A percentile compares a stretch with the other conserved stretches of the same genome.
Evolutionary conservation across 2,797 vertebrate genomes (phyloP).

Genomic region (Iguana delicatissima): DNA sequence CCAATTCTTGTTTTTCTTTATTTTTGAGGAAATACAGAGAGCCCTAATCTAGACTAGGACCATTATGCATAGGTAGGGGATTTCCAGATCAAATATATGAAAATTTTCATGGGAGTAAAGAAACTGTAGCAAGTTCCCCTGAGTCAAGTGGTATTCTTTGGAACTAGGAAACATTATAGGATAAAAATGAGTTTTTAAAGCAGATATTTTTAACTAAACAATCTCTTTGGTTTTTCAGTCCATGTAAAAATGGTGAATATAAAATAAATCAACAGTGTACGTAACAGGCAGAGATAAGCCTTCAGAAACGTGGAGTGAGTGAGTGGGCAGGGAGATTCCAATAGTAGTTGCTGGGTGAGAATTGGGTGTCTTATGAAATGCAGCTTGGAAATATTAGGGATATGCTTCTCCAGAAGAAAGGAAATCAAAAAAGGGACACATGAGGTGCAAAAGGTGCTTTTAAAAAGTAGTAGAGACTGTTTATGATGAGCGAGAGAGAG

Average conservation of each 20-base stretch:
- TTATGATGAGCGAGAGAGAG: too few species aligned
- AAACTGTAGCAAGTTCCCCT: too few species aligned
- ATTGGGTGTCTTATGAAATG: neutral
- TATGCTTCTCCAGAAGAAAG: neutral
- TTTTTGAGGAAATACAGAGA: too few species aligned
- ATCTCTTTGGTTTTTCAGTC: neutral
- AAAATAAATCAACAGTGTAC: neutral
- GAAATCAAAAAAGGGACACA: neutral
- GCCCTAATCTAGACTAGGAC: too few species aligned
- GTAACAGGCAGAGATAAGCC: neutral
- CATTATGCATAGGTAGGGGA: too few species aligned
- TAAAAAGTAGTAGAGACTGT: too few species aligned
- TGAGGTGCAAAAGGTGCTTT: neutral
- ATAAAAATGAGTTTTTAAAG: neutral
- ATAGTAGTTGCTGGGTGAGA: neutral
- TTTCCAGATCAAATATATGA: too few species aligned
- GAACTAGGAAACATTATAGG: too few species aligned
- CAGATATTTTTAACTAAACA: neutral
- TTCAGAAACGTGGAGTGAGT: too few species aligned
- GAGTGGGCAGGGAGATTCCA: neutral
- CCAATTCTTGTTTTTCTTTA: too few species aligned
- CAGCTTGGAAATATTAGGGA: neutral
- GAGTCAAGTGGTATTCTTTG: too few species aligned
- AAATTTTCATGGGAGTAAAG: too few species aligned
- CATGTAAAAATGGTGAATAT: neutral